Conservation (phyloP, 2,888 invertebrate genomes). For the Notodonta dromedarius region DNA sequence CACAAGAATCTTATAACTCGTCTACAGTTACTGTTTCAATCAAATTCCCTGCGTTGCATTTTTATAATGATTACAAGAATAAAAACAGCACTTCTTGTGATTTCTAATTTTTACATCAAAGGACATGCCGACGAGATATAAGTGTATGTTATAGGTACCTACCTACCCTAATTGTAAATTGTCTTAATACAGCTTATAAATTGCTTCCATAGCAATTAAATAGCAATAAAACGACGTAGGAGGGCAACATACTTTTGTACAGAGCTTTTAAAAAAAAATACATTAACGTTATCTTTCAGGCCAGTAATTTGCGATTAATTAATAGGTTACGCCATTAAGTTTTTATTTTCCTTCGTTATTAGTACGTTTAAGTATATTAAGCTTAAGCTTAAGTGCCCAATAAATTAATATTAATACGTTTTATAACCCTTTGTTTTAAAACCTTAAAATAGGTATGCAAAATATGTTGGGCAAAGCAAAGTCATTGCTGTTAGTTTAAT, state of each 20-base stretch:
- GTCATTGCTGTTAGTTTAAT: too few relatives aligned
- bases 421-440: neutral
- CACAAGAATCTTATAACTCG: too few relatives aligned
- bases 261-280: neutral
- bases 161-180: neutral
- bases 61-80: too few relatives aligned
- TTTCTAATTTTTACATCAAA: too few relatives aligned
- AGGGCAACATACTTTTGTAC: neutral
- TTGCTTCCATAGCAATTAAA: conserved; percentile 1
- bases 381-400: neutral
- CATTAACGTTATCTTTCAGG: neutral
- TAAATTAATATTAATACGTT: neutral
- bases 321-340: neutral
- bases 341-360: neutral
- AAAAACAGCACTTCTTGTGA: too few relatives aligned
- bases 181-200: neutral
- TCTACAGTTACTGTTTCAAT: too few relatives aligned
- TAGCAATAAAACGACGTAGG: conserved; percentile 2
- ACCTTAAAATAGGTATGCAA: neutral
- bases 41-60: too few relatives aligned
- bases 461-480: too few relatives aligned
- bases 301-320: conserved; percentile 1
- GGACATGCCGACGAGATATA: too few relatives aligned
- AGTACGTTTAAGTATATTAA: too few relatives aligned
- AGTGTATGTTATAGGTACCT: too few relatives aligned